Percentiles rank a stretch among this genome's conserved stretches.
These are phyloP conservation scores for Stichodactyla helianthus DNA, from an alignment of 64 coral and sea anemone species.

Conservation along the genomic window DNA sequence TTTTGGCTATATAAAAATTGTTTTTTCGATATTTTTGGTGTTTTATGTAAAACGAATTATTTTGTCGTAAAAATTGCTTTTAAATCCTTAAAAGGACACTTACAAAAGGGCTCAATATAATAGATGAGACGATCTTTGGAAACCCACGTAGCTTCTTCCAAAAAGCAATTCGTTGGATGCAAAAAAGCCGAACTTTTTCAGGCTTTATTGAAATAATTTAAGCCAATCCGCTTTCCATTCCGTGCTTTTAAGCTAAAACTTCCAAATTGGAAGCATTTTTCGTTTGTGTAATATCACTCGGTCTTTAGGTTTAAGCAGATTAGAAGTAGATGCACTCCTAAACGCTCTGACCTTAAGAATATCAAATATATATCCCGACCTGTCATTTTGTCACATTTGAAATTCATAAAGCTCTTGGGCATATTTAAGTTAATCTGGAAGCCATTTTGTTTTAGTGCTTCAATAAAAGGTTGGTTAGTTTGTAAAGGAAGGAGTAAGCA, in stretches of 20 bases:
- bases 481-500: not conserved
- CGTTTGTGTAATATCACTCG: not conserved
- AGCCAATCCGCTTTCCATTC: not conserved
- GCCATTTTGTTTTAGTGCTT: not conserved
- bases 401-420: not conserved
- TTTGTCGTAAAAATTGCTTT: not conserved
- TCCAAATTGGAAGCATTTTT: not conserved
- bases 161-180: not conserved
- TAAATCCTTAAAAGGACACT: no score
- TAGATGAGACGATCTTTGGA: not conserved
- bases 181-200: slow-evolving; percentile 3
- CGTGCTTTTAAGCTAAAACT: slow-evolving; percentile 10
- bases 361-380: not conserved
- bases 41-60: not conserved
- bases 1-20: not conserved
- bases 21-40: not conserved
- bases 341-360: not conserved
- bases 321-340: not conserved
- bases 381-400: not conserved
- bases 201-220: not conserved
- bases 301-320: not conserved
- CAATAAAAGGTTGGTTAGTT: not conserved
- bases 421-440: not conserved
- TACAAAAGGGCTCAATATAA: not conserved
- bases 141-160: not conserved